Conservation (phyloP, 2,797 vertebrate genomes). For the Squalus acanthias region DNA sequence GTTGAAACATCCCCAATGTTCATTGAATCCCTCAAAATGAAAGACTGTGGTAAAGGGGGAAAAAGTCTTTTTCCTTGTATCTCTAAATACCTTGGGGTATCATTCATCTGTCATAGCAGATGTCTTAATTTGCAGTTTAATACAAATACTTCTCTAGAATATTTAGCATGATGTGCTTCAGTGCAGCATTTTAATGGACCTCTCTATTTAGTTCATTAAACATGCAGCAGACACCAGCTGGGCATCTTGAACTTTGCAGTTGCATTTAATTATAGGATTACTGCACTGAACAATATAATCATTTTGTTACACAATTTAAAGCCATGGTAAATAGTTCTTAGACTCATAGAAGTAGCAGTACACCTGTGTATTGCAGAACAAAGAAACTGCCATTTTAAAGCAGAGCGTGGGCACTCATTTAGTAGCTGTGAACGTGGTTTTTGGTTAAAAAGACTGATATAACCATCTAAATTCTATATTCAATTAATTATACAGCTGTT, state of each 20-base stretch:
- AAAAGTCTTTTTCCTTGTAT: neutral
- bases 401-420: constrained; percentile 24
- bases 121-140: constrained; percentile 4
- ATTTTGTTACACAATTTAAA: constrained; percentile 39
- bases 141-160: constrained; percentile 11
- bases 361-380: constrained; percentile 32
- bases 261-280: constrained; percentile 30
- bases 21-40: constrained; percentile 4
- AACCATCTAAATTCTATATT: constrained; percentile 6
- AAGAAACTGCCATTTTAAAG: constrained; percentile 2
- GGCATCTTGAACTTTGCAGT: constrained; percentile 36
- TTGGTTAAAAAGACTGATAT: neutral
- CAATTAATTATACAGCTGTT: constrained; percentile 31
- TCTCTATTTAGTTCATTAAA: constrained; percentile 31
- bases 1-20: neutral
- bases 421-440: constrained; percentile 21
- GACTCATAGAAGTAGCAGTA: neutral
- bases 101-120: neutral
- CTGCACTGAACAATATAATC: constrained; percentile 30
- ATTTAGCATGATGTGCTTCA: constrained; percentile 10
- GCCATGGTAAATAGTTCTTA: constrained; percentile 36
- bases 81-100: neutral
- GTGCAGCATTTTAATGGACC: neutral
- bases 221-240: constrained; percentile 24
- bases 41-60: neutral